These are phyloP conservation scores for Phthorimaea operculella DNA, from an alignment of 1,140 invertebrate species.

Conservation along the genomic window DNA sequence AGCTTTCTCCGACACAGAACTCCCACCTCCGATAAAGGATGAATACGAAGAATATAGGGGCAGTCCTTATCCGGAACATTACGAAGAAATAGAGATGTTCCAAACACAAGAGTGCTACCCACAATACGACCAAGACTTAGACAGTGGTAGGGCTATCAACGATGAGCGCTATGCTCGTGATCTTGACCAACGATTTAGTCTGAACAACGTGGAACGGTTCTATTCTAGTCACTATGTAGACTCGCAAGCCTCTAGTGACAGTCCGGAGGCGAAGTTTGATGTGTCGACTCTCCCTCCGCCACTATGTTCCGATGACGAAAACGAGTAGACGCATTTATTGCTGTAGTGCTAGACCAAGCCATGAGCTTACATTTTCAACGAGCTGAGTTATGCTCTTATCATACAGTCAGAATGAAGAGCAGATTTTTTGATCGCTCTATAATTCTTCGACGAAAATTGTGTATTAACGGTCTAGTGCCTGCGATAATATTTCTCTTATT, in stretches of 20 bases:
- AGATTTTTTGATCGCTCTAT: too few species aligned
- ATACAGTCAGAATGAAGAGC: too few species aligned
- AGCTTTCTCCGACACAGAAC: conserved; percentile 57
- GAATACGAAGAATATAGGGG: conserved; percentile 57
- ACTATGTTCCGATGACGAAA: conserved; percentile 73
- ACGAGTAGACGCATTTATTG: conserved; percentile 49
- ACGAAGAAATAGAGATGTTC: conserved; percentile 59
- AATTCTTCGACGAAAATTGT: too few species aligned
- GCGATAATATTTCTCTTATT: too few species aligned
- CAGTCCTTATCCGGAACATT: conserved; percentile 60
- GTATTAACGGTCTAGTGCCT: background rate
- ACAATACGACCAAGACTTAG: conserved; percentile 56
- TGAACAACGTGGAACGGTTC: conserved; percentile 60
- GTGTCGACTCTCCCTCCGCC: conserved; percentile 75
- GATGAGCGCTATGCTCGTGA: conserved; percentile 45
- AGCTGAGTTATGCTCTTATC: too few species aligned
- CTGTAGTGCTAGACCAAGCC: too few species aligned
- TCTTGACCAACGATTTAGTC: conserved; percentile 55
- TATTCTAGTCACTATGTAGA: conserved; percentile 63
- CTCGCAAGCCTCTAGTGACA: conserved; percentile 64
- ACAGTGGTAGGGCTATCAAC: conserved; percentile 24
- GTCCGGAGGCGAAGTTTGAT: conserved; percentile 75
- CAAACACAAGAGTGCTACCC: conserved; percentile 65
- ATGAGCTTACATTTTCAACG: too few species aligned
- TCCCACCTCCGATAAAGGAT: conserved; percentile 49